Percentiles rank a stretch among this genome's conserved stretches.
Evolutionary conservation across 1,140 invertebrate genomes (phyloP).

Genomic region (Acromyrmex heyeri): DNA sequence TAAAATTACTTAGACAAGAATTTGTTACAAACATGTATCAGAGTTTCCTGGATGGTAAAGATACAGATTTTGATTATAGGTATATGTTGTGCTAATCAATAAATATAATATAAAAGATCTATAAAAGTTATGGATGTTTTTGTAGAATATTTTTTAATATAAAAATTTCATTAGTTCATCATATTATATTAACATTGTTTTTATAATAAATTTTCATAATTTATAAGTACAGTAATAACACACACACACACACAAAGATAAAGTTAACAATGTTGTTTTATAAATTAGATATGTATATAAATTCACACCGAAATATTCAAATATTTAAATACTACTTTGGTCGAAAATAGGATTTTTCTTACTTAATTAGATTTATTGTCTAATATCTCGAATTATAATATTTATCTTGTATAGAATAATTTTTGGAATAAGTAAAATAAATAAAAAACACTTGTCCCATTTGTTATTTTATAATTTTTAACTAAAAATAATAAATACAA

Average conservation of each 20-base stretch:
- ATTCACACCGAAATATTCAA: too few species aligned
- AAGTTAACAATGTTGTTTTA: too few species aligned
- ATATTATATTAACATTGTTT: background rate
- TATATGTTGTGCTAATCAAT: constrained; percentile 71
- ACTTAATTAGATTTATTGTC: too few species aligned
- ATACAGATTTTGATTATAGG: constrained; percentile 94
- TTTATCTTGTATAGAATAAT: background rate
- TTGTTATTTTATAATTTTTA: constrained; percentile 16
- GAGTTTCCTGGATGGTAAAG: constrained; percentile 94
- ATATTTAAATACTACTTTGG: too few species aligned
- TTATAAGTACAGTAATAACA: background rate
- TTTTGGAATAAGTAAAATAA: background rate
- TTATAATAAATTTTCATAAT: background rate
- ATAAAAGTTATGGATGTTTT: background rate
- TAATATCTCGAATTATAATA: background rate
- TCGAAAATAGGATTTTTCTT: too few species aligned
- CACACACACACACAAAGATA: too few species aligned
- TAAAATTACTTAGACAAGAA: constrained; percentile 91
- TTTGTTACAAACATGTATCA: constrained; percentile 96
- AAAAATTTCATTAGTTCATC: background rate
- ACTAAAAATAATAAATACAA: constrained; percentile 7
- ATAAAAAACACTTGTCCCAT: background rate
- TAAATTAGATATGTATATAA: too few species aligned
- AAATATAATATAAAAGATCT: constrained; percentile 2
- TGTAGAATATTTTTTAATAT: constrained; percentile 15